Evolutionary conservation across 2,113 vertebrate genomes (phyloP).

Genomic region (Azemiops feae): DNA sequence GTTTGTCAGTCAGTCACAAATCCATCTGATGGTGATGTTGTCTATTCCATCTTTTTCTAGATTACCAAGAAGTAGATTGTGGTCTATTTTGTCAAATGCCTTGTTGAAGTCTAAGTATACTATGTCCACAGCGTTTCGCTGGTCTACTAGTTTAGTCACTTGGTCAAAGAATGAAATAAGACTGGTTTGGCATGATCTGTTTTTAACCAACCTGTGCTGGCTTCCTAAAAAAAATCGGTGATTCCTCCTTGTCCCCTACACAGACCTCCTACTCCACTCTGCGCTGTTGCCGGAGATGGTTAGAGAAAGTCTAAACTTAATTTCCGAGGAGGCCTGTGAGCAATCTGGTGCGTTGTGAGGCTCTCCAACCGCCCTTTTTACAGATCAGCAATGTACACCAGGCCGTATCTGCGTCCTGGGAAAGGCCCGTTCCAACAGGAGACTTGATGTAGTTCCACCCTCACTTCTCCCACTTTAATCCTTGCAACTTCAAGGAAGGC

Average conservation of each 20-base stretch:
- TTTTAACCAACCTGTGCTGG: background rate
- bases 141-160: background rate
- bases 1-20: background rate
- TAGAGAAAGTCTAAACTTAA: background rate
- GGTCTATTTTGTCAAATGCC: background rate
- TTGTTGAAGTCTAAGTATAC: background rate
- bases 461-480: background rate
- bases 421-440: background rate
- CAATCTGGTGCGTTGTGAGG: rapidly evolving
- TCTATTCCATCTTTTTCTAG: background rate
- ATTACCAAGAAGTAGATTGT: background rate
- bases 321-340: background rate
- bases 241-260: background rate
- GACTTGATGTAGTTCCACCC: background rate
- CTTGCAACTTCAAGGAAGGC: background rate
- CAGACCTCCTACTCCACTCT: background rate
- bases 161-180: background rate
- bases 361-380: background rate
- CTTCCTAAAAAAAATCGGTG: background rate
- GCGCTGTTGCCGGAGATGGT: background rate
- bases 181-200: background rate
- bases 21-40: background rate
- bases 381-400: background rate
- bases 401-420: background rate
- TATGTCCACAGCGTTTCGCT: background rate